Base-by-base conservation (phyloP, 2,888 invertebrate genomes). In the Dolichomitus sp. region DNA sequence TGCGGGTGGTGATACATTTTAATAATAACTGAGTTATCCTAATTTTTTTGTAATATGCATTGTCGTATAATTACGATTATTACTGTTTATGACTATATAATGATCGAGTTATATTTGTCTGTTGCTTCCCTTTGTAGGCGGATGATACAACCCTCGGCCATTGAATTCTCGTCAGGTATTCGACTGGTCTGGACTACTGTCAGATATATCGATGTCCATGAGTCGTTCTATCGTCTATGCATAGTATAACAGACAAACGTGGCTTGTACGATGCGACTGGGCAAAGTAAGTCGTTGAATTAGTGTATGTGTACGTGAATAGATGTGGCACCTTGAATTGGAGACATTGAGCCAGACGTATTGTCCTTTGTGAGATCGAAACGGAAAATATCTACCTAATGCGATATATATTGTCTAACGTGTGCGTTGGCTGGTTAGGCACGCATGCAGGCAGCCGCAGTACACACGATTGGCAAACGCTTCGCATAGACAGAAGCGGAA, bases 401-500 rank as follows among this genome's bases (percentile, higher is more conserved):
- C 50, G 66, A 77, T 42, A 37, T 48, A 48, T 52, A 59, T 61
- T 69, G 77, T 77, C 73, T 61, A 52, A 61, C 70, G 50, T 52
- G 59, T 52, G 59, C 9, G 30, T 27, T 14, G 66, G 17, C 37
- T 63, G 52, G 30, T 61, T 69, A 73, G 48, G 48, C 75, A 69
- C 57, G 75, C 82, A 80, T 74, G 80, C 79, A 75, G 52, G 72
- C 63, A 65, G 59, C 68, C 48, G 65, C 69, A 65, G 61, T 52
- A 57, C 73, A 75, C 72, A 74, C 69, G 80, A 84, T 82, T 83
- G 80, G 54, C 78, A 80, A 78, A 82, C 65, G 63, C 61, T 40
- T 12, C 11, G 48, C 50, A 61, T 30, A 73, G 42, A 7, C 54
- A 63, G 65, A 70, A 45, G 37, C n/a, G 23, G n/a, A 37, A 17